phyloP scores from a whole-genome alignment of 2,888 invertebrate species.

The Nebria salina region DNA sequence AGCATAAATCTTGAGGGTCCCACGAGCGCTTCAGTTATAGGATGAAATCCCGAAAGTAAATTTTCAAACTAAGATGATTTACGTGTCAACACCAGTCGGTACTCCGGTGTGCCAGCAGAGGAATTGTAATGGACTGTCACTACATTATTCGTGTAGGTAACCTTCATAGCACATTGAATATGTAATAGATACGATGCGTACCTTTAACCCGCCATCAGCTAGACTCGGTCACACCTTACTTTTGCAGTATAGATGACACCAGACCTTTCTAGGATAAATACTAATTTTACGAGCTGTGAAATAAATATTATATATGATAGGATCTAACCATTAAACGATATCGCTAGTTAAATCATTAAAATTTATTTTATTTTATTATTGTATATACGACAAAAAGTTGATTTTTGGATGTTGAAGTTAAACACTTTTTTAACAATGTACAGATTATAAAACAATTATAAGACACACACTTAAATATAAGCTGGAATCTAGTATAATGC shows the following conservation, averaged over 20 bases:
- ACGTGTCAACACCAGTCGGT: slow-evolving; percentile 27
- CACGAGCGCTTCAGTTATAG: neutral
- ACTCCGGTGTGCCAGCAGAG: neutral
- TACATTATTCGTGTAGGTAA: slow-evolving; percentile 29
- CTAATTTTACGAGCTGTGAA: no score
- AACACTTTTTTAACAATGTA: no score
- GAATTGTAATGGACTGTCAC: slow-evolving; percentile 21
- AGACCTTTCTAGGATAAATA: no score
- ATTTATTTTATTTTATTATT: no score
- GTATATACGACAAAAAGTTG: no score
- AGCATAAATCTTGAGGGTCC: neutral
- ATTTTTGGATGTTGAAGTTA: no score
- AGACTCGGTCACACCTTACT: neutral
- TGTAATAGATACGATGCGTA: slow-evolving; percentile 31
- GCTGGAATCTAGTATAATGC: neutral
- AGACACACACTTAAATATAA: neutral
- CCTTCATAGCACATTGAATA: slow-evolving; percentile 34
- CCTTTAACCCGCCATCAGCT: neutral
- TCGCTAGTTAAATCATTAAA: no score
- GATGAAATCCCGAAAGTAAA: slow-evolving; percentile 41
- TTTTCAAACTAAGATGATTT: slow-evolving; percentile 36
- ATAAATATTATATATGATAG: no score
- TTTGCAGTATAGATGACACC: neutral
- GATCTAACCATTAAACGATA: no score
- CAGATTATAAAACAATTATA: no score